Base-by-base conservation (phyloP, 1,140 invertebrate species). In the Zaprionus ghesquierei region DNA sequence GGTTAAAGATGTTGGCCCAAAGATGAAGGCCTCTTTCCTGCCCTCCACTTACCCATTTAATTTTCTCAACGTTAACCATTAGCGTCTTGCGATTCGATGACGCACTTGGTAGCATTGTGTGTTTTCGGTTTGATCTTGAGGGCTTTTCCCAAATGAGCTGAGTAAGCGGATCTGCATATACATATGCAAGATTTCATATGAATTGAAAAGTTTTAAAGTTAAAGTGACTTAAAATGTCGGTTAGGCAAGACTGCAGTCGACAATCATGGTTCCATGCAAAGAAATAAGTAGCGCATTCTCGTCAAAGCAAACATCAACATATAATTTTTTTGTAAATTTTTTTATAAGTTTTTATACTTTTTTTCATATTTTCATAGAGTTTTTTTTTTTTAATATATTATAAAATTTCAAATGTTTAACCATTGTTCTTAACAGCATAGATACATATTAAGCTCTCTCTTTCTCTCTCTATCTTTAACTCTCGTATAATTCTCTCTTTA, bases 281-380 rank as follows among this genome's bases (percentile, higher is more conserved):
- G 78, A 71, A 82, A 75, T 81, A 49, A 78, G 35, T 66, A 54
- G 62, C 53, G 38, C 60, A 50, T 65, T 81, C 59, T 76, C 69
- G 79, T 89, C 66, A 59, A 86, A 89, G 79, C 84, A 86, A 86
- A 86, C 79, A 79, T 79, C 75, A 89, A 75, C 84, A 84, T 86
- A 79, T 81, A 84, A 89, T 77, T 84, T 79, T 76, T 75, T 78
- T 73, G 33, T 13, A 65, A 58, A 56, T 75, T 66, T 70, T 81
- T 85, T 86, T 89, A 79, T 89, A 87, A 82, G 65, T 62, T 66
- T 85, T 82, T 86, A 75, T 76, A 78, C 58, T 72, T 84, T 82
- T 86, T 89, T 73, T 69, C 41, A 49, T 50, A 60, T 80, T 69
- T 82, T 75, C 72, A 53, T 54, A 41, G 61, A 75, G 46, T 59